Conservation (phyloP, 2,113 vertebrate species). For the Coreoperca whiteheadi region DNA sequence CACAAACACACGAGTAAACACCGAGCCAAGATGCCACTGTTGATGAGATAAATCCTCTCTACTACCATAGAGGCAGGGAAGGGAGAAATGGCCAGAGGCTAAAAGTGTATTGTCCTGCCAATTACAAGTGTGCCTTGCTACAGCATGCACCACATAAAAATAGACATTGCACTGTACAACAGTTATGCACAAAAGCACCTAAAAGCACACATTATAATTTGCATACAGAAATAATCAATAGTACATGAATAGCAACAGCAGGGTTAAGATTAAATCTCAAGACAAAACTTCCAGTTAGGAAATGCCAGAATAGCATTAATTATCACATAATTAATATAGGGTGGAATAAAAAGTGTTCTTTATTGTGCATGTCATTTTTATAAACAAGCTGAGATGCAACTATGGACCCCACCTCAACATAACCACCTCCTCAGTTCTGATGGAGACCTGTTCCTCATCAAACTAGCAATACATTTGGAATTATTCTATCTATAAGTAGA, state of each 20-base stretch:
- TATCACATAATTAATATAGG: neutral
- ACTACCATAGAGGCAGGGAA: constrained; percentile 4
- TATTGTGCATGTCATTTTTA: neutral
- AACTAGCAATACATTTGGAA: neutral
- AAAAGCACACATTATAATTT: constrained; percentile 18
- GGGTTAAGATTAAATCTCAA: constrained; percentile 25
- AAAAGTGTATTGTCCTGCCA: constrained; percentile 43
- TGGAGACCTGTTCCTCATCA: neutral
- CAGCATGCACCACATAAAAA: constrained; percentile 10
- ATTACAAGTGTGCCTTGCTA: constrained; percentile 42
- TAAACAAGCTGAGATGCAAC: neutral
- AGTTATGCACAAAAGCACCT: constrained; percentile 9
- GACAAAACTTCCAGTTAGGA: neutral
- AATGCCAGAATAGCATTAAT: constrained; percentile 16
- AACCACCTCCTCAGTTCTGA: neutral
- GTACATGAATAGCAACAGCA: constrained; percentile 3
- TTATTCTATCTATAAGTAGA: no score
- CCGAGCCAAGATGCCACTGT: constrained; percentile 33
- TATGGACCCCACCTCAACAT: neutral
- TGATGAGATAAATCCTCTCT: constrained; percentile 61
- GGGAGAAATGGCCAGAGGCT: constrained; percentile 38
- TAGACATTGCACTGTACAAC: neutral
- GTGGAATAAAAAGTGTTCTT: neutral
- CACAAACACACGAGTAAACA: constrained; percentile 54
- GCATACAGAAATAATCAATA: constrained; percentile 27